Conservation (phyloP, 2,113 vertebrate genomes). For the Rhabdomys dilectus region DNA sequence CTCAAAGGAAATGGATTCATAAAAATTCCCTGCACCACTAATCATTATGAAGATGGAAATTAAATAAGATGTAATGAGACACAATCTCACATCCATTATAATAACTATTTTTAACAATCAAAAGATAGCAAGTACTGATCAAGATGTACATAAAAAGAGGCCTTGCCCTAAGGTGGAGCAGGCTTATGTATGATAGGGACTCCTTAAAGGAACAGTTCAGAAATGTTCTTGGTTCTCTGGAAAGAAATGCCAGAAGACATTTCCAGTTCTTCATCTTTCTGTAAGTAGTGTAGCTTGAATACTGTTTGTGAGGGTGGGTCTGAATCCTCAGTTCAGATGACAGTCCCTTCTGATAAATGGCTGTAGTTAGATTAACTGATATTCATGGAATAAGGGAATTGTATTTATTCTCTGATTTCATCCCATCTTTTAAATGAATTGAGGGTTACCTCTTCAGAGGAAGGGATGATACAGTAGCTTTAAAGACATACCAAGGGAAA, state of each 20-base stretch:
- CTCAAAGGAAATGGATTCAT: not conserved
- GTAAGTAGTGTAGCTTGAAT: not conserved
- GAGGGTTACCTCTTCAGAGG: not conserved
- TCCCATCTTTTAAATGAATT: not conserved
- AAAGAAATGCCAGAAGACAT: not conserved
- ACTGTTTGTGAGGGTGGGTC: no score
- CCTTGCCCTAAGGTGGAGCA: not conserved
- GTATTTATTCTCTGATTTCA: not conserved
- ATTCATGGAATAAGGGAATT: no score
- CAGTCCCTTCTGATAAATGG: not conserved
- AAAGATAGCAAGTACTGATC: not conserved
- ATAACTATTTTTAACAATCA: not conserved
- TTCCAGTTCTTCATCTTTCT: not conserved
- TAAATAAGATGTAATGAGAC: not conserved
- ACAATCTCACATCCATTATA: not conserved
- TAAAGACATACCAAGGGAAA: not conserved
- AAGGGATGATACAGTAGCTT: not conserved
- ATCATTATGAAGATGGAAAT: not conserved
- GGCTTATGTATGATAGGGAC: not conserved
- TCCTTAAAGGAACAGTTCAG: not conserved
- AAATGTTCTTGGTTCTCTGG: not conserved
- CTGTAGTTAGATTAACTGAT: not conserved
- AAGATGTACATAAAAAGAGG: not conserved
- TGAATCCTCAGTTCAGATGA: not conserved
- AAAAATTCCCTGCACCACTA: not conserved